Base-by-base conservation (phyloP, 2,888 invertebrate species). In the Thera britannica region DNA sequence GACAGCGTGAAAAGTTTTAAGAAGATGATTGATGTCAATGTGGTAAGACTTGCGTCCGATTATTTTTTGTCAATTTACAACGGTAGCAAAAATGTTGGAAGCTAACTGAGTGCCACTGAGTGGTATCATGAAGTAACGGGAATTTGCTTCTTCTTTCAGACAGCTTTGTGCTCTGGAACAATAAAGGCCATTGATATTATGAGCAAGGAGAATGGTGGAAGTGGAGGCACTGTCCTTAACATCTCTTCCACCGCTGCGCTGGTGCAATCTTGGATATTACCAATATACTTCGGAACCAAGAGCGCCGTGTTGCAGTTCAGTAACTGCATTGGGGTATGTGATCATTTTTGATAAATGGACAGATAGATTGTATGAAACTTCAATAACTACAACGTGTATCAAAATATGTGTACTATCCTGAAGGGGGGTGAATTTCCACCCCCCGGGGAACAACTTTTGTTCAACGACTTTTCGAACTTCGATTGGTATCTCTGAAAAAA, bases 1-100 rank as follows among this genome's bases (percentile, higher is more conserved):
- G 87, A 87, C 46, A 73, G 75, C 3, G 65, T 74, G 9, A 70
- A 79, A 1, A 54, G 71, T 7, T 87, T 83, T 56, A 83, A 77
- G 66, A 85, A 83, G 64, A 77, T 77, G 61, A 84, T 87, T 58
- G 79, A 77, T 46, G 70, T 88, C 5, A 89, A 89, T 77, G 70
- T 85, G 61, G 88, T 88, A 75, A 81, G 87, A 23, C 23, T 23
- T 23, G 23, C 23, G 23, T 23, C 23, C 23, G 23, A 23, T 23
- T 23, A 23, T 23, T 23, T 23, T 23, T 23, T 23, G 23, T 1
- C 23, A 23, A 1, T 23, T 23, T 23, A 23, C 23, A 23, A 23
- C 23, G 23, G 23, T 23, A 23, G 23, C 23, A 23, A 23, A 23
- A 23, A 1, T 1, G 23, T 23, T 23, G 23, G 23, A 23, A 23